A percentile compares a stretch with the other conserved stretches of the same genome.
phyloP scores from a whole-genome alignment of 1,140 invertebrate genomes.

The Calosoma granatense region DNA sequence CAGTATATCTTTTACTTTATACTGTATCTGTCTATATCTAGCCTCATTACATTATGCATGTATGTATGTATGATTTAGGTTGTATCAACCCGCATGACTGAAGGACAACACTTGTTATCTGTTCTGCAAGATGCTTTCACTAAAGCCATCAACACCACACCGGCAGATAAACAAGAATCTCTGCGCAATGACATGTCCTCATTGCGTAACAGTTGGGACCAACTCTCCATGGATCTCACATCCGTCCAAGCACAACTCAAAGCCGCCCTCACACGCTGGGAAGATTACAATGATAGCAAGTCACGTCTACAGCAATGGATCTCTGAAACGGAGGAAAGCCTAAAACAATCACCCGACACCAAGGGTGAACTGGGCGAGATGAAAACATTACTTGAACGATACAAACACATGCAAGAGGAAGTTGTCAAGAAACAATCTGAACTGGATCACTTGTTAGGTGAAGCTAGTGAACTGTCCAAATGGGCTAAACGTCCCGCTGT shows the following conservation, averaged over 20 bases:
- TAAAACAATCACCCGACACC: slow-evolving; percentile 53
- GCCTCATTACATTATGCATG: not conserved
- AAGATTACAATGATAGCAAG: slow-evolving; percentile 65
- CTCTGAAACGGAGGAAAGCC: slow-evolving; percentile 47
- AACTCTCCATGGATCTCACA: slow-evolving; percentile 69
- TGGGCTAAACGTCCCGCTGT: slow-evolving; percentile 56
- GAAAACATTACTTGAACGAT: slow-evolving; percentile 80
- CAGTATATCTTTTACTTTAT: not conserved
- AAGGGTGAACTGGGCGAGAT: slow-evolving; percentile 82
- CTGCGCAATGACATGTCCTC: slow-evolving; percentile 62
- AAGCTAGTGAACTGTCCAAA: slow-evolving; percentile 58
- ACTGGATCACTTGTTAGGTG: slow-evolving; percentile 55
- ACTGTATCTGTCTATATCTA: not conserved
- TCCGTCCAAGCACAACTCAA: slow-evolving; percentile 68
- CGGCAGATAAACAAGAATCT: slow-evolving; percentile 67
- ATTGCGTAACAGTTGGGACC: slow-evolving; percentile 71
- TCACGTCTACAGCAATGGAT: slow-evolving; percentile 62
- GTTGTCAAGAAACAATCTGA: slow-evolving; percentile 62
- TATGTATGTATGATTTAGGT: slow-evolving; percentile 28
- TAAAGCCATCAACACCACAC: slow-evolving; percentile 70
- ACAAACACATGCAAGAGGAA: slow-evolving; percentile 65
- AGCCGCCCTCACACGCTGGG: slow-evolving; percentile 64
- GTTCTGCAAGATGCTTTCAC: slow-evolving; percentile 73
- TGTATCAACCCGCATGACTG: slow-evolving; percentile 63
- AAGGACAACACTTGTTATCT: slow-evolving; percentile 76